phyloP scores from a whole-genome alignment of 2,797 vertebrate species.

The Tokudaia tokunoshimensis region DNA sequence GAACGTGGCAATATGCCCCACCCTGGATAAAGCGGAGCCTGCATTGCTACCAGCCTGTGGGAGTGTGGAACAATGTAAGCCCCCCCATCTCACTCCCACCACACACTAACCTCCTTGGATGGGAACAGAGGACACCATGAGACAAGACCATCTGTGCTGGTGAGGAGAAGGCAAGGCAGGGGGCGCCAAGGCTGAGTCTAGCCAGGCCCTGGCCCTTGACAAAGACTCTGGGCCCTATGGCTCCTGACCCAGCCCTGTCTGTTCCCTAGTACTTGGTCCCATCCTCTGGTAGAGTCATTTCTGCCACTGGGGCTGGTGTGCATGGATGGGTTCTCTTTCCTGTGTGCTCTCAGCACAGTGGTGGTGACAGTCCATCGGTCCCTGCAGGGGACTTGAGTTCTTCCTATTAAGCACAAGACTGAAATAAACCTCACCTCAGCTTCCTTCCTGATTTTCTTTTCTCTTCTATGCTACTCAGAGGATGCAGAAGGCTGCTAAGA shows the following conservation, averaged over 20 bases:
- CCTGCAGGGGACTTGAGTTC: neutral
- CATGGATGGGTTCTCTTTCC: neutral
- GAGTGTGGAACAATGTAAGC: accelerated
- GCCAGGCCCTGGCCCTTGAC: too few species aligned
- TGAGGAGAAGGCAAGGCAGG: neutral
- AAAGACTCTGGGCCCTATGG: neutral
- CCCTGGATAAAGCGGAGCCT: neutral
- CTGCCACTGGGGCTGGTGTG: neutral
- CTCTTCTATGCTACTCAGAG: slow-evolving; percentile 93
- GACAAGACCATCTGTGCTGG: neutral
- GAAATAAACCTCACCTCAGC: slow-evolving; percentile 76
- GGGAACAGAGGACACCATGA: accelerated
- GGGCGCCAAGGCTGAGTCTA: neutral
- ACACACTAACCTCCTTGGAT: too few species aligned
- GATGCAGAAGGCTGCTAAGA: slow-evolving; percentile 99
- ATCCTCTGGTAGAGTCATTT: accelerated
- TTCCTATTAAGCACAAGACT: neutral
- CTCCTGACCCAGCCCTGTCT: accelerated
- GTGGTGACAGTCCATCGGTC: too few species aligned
- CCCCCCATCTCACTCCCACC: neutral
- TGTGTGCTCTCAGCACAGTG: accelerated
- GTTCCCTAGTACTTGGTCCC: accelerated
- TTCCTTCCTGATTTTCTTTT: slow-evolving; percentile 87
- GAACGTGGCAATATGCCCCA: accelerated
- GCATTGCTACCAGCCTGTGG: neutral